Base-by-base conservation (phyloP, 2,113 vertebrate genomes). In the Aleadryas rufinucha region DNA sequence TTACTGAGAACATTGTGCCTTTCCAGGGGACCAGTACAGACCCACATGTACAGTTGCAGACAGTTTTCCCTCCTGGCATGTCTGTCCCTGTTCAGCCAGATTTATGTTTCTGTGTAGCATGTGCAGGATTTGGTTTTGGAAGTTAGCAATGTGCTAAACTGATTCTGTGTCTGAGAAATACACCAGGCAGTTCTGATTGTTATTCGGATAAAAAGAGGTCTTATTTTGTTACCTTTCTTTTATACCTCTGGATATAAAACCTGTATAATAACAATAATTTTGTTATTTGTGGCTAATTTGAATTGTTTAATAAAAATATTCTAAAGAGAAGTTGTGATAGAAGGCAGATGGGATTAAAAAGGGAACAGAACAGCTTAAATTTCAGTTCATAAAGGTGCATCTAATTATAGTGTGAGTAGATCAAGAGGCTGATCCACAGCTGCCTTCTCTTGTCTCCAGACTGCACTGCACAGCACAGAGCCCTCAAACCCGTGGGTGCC, bases 321-420 rank as follows among this genome's bases (percentile, higher is more conserved):
- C 10, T 47, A 19, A 35, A 49, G 56, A 68, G 52, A 76, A 41
- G 10, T 88, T 80, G 50, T 63, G 52, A 60, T 52, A 70, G 68
- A 75, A 87, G 60, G 28, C 68, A 94, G 72, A 47, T 9, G 10
- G 50, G 49, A 68, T 68, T 90, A 53, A 84, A 90, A 75, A 75
- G 56, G 22, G 31, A 92, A 77, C n/a, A 68, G 86, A 76, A 39
- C 60, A 78, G 49, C 42, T 92, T 75, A 49, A 70, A 78, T 96
- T 89, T 84, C 74, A 87, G 68, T 92, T 78, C n/a, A 42, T 28
- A 93, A 89, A 93, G 83, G 76, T 94, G 69, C 71, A 35, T 60
- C 87, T 93, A 90, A 89, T 95, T 91, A 87, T 93, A 93, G 85
- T 39, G 30, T 49, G 83, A 85, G 56, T 37, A 66, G 87, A 22